A percentile compares a stretch with the other conserved stretches of the same genome.
phyloP scores from a whole-genome alignment of 2,888 invertebrate genomes.

The Agrenia bidenticulata region DNA sequence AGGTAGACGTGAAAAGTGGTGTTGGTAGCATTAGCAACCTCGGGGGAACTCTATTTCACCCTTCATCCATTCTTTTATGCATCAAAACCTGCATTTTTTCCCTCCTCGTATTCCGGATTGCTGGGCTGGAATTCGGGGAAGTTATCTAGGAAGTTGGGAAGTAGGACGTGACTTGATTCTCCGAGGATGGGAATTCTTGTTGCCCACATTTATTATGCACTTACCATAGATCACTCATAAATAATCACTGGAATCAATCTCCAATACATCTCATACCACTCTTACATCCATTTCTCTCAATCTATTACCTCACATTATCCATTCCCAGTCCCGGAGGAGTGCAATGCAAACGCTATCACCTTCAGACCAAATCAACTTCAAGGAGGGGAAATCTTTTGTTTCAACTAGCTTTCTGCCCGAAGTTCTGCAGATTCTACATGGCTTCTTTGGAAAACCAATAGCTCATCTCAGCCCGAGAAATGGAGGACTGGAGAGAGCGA shows the following conservation, averaged over 20 bases:
- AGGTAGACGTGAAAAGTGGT: not conserved
- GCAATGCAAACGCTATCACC: not conserved
- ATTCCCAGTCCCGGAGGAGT: slow-evolving; percentile 1
- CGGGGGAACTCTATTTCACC: slow-evolving; percentile 12
- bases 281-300: not conserved
- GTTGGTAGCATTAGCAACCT: not conserved
- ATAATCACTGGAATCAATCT: slow-evolving; percentile 44
- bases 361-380: too few species aligned
- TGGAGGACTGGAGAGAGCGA: too few species aligned
- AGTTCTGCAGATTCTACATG: too few species aligned
- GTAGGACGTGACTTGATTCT: slow-evolving; percentile 5
- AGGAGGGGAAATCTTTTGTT: too few species aligned
- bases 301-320: slow-evolving; percentile 10
- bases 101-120: not conserved
- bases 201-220: slow-evolving; percentile 14
- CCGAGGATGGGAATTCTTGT: not conserved
- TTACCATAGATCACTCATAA: slow-evolving; percentile 31
- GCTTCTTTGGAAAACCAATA: too few species aligned
- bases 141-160: slow-evolving; percentile 29
- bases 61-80: slow-evolving; percentile 5
- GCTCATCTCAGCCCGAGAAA: too few species aligned
- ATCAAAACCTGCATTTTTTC: slow-evolving; percentile 2
- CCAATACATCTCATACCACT: slow-evolving; percentile 28
- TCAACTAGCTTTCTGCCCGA: too few species aligned
- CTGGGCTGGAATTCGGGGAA: slow-evolving; percentile 12